These are phyloP conservation scores for Heliocidaris tuberculata DNA, from an alignment of 35 echinoderm and acorn worm genomes.

Conservation along the genomic window DNA sequence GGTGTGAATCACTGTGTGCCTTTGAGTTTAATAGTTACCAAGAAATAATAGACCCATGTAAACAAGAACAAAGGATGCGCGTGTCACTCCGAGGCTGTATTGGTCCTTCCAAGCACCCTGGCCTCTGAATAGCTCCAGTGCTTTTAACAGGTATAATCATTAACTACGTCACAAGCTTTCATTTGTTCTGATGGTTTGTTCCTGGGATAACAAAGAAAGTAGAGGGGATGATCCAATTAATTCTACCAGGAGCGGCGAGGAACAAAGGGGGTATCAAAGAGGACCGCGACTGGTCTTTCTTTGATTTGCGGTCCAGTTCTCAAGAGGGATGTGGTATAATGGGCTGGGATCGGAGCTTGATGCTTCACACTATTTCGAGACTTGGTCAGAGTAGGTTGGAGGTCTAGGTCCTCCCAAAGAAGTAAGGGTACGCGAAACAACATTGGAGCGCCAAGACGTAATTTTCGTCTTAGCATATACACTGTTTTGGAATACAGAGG, in stretches of 20 bases:
- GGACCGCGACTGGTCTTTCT: not conserved
- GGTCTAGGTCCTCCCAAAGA: not conserved
- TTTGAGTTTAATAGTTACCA: slow-evolving; percentile 2
- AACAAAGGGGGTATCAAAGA: slow-evolving; percentile 17
- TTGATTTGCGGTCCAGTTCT: not conserved
- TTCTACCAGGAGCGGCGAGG: slow-evolving; percentile 25
- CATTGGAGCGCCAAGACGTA: not conserved
- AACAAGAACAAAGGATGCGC: slow-evolving; percentile 28
- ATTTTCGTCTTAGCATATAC: too few species aligned
- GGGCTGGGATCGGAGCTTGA: not conserved
- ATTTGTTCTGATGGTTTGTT: not conserved
- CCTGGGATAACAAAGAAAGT: not conserved
- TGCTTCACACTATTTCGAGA: not conserved
- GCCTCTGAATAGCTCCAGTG: not conserved
- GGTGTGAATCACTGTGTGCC: slow-evolving; percentile 2
- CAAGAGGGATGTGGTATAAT: slow-evolving; percentile 19
- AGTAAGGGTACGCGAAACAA: not conserved
- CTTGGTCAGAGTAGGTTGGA: not conserved
- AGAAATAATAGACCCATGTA: slow-evolving; percentile 24
- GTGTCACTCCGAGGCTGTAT: not conserved
- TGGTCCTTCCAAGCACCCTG: not conserved
- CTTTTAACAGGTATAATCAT: slow-evolving; percentile 24
- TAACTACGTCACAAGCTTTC: slow-evolving; percentile 7
- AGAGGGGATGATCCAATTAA: slow-evolving; percentile 25
- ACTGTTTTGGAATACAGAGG: not conserved